Evolutionary conservation across 2,888 invertebrate species (phyloP).

Genomic region (Tipula confusa): DNA sequence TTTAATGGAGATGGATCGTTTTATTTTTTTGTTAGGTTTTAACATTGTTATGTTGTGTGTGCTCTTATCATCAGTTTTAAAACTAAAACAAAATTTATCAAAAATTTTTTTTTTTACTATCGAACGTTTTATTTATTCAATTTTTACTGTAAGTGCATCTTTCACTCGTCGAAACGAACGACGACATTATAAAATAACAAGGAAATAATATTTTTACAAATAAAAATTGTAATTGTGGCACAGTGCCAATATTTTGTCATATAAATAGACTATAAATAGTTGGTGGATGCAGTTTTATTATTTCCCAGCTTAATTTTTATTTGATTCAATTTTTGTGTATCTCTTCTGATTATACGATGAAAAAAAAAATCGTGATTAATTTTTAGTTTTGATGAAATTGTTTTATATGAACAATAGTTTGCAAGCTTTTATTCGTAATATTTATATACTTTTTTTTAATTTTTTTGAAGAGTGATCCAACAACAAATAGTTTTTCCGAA

Average conservation of each 20-base stretch:
- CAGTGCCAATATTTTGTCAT: not conserved
- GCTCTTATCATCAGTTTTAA: not conserved
- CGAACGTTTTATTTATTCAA: no score
- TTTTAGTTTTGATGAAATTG: not conserved
- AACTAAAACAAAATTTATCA: not conserved
- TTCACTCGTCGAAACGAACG: not conserved
- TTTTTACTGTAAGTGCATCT: not conserved
- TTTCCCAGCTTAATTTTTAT: not conserved
- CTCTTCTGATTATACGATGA: not conserved
- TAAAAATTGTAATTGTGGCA: not conserved
- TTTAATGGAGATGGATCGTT: not conserved
- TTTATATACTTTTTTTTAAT: no score
- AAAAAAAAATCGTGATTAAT: not conserved
- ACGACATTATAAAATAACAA: not conserved
- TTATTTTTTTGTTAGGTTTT: not conserved
- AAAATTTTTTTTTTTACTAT: not conserved
- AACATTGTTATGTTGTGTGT: not conserved
- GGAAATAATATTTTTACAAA: not conserved
- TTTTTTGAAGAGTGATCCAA: no score
- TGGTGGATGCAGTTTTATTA: not conserved
- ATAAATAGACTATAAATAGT: not conserved
- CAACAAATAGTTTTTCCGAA: no score
- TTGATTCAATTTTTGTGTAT: not conserved
- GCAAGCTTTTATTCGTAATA: not conserved
- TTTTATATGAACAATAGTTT: not conserved